Percentiles rank a stretch among this genome's conserved stretches.
Evolutionary conservation across 2,888 invertebrate species (phyloP).

Genomic region (Hydrotaea cyrtoneurina): DNA sequence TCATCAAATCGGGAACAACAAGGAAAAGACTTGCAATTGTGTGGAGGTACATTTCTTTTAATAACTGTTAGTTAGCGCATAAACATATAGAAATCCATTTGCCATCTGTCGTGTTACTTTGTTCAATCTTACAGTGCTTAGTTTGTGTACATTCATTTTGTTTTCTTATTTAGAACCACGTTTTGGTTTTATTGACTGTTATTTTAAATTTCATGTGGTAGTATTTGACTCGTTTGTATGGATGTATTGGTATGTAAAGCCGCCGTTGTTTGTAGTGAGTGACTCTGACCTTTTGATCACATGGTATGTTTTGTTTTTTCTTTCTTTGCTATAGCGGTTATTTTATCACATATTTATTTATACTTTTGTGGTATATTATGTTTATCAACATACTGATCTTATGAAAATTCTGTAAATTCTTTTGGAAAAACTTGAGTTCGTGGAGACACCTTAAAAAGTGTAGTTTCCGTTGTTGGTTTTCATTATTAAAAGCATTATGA

Average conservation of each 20-base stretch:
- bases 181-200: not conserved
- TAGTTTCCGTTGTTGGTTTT: too few relatives aligned
- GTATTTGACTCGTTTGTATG: not conserved
- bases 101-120: not conserved
- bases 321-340: not conserved
- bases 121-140: not conserved
- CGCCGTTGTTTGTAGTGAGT: not conserved
- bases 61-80: not conserved
- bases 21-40: not conserved
- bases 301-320: not conserved
- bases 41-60: conserved; percentile 13
- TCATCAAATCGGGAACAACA: not conserved
- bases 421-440: too few relatives aligned
- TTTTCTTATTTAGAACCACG: not conserved
- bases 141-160: conserved; percentile 1
- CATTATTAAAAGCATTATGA: too few relatives aligned
- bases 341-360: not conserved
- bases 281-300: conserved; percentile 20
- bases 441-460: too few relatives aligned
- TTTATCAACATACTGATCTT: not conserved
- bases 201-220: not conserved
- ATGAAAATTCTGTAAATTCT: too few relatives aligned
- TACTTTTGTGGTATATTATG: too few relatives aligned
- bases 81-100: too few relatives aligned
- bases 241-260: not conserved